Conservation (phyloP, 2,113 vertebrate species). For the Spea multiplicata region DNA sequence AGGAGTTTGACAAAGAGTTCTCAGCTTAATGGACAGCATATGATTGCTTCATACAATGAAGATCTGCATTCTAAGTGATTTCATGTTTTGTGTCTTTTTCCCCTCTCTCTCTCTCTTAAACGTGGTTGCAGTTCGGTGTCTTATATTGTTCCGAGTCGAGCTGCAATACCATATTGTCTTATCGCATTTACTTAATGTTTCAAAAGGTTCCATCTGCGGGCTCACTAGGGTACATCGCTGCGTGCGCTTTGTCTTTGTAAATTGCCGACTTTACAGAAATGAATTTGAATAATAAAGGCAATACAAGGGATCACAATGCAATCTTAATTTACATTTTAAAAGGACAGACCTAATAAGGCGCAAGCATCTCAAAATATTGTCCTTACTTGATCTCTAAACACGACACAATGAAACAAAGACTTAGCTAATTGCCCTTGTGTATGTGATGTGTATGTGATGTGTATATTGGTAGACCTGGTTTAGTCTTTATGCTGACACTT, state of each 20-base stretch:
- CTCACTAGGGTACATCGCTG: background rate
- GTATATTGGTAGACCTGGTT: background rate
- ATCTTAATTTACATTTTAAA: slow-evolving; percentile 40
- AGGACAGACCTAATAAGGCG: slow-evolving; percentile 24
- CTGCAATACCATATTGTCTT: slow-evolving; percentile 9
- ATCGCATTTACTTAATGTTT: slow-evolving; percentile 18
- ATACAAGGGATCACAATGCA: slow-evolving; percentile 20
- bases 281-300: slow-evolving; percentile 38
- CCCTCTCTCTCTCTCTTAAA: slow-evolving; percentile 8
- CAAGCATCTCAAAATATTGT: slow-evolving; percentile 11
- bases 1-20: slow-evolving; percentile 33
- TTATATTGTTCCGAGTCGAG: slow-evolving; percentile 29
- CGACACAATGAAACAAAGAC: background rate
- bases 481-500: background rate
- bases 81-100: slow-evolving; percentile 3
- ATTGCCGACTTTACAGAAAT: slow-evolving; percentile 36
- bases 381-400: slow-evolving; percentile 11
- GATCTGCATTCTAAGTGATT: slow-evolving; percentile 37
- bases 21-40: slow-evolving; percentile 33
- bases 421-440: background rate
- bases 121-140: slow-evolving; percentile 28
- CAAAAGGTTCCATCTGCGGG: slow-evolving; percentile 5
- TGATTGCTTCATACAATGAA: slow-evolving; percentile 21
- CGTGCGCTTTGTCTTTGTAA: slow-evolving; percentile 35
- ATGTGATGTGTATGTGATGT: background rate